These are phyloP conservation scores for Sepioteuthis lessoniana DNA, from an alignment of 2,888 invertebrate species.

Conservation along the genomic window DNA sequence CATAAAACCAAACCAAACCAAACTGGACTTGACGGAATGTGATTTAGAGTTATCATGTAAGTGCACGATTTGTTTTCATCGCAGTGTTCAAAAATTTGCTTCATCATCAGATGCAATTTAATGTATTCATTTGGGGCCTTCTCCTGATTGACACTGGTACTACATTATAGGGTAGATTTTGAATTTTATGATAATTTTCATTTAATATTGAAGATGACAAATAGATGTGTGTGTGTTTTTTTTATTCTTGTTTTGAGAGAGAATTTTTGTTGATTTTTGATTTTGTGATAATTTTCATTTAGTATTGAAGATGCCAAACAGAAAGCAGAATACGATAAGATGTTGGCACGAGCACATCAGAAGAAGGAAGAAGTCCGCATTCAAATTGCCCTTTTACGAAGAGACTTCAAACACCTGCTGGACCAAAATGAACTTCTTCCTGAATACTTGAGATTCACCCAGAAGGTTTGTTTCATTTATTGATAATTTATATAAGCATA, in stretches of 20 bases:
- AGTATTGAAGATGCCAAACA: slow-evolving; percentile 76
- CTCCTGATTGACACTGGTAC: too few species aligned
- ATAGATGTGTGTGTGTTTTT: too few species aligned
- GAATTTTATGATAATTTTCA: too few species aligned
- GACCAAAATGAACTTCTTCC: slow-evolving; percentile 72
- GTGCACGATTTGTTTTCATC: too few species aligned
- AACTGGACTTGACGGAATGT: too few species aligned
- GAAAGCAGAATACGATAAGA: slow-evolving; percentile 75
- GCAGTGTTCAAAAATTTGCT: too few species aligned
- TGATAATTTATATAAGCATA: not conserved
- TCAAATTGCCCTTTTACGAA: slow-evolving; percentile 69
- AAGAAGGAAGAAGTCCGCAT: slow-evolving; percentile 72
- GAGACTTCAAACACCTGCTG: slow-evolving; percentile 71
- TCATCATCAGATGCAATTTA: too few species aligned
- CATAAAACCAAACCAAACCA: too few species aligned
- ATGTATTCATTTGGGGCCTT: too few species aligned
- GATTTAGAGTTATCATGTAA: too few species aligned
- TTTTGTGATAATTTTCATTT: slow-evolving; percentile 49
- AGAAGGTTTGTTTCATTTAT: slow-evolving; percentile 60
- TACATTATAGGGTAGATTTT: too few species aligned
- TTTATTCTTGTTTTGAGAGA: not conserved
- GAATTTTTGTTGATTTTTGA: not conserved
- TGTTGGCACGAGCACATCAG: slow-evolving; percentile 73
- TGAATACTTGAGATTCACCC: slow-evolving; percentile 65
- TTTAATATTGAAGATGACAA: too few species aligned